Evolutionary conservation across 2,113 vertebrate genomes (phyloP).

Genomic region (Coptodon bakossiorum): DNA sequence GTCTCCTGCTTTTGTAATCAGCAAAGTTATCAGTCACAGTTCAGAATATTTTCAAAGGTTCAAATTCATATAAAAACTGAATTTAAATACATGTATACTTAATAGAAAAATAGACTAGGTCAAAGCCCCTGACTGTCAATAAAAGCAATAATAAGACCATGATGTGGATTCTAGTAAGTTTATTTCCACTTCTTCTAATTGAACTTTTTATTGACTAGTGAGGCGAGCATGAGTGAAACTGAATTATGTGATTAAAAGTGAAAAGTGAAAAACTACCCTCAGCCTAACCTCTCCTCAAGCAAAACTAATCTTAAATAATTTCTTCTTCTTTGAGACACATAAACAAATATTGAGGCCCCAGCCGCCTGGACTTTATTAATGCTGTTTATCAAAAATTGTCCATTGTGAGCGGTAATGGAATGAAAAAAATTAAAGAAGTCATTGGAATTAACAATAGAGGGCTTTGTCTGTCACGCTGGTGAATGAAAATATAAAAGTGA

Average conservation of each 20-base stretch:
- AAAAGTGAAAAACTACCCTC: neutral
- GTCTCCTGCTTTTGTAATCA: neutral
- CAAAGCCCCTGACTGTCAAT: neutral
- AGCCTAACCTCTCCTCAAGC: neutral
- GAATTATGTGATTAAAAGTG: neutral
- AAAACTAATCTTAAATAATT: slow-evolving; percentile 42
- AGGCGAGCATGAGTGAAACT: neutral
- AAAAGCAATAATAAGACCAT: neutral
- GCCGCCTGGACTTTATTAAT: neutral
- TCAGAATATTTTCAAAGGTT: neutral
- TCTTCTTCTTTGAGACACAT: neutral
- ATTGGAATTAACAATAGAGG: neutral
- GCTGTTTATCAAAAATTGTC: neutral
- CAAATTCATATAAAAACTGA: neutral
- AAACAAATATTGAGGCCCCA: neutral
- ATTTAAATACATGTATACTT: neutral
- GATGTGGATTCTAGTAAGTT: neutral
- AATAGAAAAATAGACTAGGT: neutral
- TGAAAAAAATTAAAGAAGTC: neutral
- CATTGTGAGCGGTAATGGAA: neutral
- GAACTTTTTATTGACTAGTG: neutral
- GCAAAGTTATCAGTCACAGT: neutral
- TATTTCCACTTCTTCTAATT: neutral
- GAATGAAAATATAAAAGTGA: neutral
- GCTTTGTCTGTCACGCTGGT: neutral